Percentiles rank a stretch among this genome's conserved stretches.
Conservation (phyloP, 2,113 vertebrate species). For the Dinomys branickii region DNA sequence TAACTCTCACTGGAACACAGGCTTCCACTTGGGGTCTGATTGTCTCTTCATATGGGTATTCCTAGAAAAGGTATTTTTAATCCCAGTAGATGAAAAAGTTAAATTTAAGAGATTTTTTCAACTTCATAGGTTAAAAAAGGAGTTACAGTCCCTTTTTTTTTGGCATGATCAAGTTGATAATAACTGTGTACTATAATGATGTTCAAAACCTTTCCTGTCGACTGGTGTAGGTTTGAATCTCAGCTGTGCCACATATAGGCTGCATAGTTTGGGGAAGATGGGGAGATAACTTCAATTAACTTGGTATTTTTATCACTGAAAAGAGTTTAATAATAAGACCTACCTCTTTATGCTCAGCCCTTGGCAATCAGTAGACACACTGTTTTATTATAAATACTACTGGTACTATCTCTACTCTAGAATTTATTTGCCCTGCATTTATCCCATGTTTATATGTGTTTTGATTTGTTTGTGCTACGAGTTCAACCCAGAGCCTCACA, state of each 20-base stretch:
- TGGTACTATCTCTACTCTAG: neutral
- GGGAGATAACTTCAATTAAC: neutral
- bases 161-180: neutral
- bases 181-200: neutral
- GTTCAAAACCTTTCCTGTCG: neutral
- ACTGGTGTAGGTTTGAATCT: neutral
- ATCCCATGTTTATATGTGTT: neutral
- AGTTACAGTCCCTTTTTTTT: neutral
- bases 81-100: neutral
- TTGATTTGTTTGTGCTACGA: neutral
- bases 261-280: neutral
- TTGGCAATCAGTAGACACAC: neutral
- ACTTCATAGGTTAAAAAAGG: neutral
- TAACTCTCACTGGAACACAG: neutral
- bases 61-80: constrained; percentile 37
- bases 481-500: neutral
- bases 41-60: neutral
- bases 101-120: neutral
- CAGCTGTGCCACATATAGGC: neutral
- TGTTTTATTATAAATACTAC: neutral
- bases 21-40: neutral
- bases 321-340: neutral
- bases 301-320: neutral
- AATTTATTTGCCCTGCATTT: neutral
- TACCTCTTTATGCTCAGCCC: neutral